These are phyloP conservation scores for Acrocephalus kingi DNA, from an alignment of 2,113 vertebrate genomes.

Conservation along the genomic window DNA sequence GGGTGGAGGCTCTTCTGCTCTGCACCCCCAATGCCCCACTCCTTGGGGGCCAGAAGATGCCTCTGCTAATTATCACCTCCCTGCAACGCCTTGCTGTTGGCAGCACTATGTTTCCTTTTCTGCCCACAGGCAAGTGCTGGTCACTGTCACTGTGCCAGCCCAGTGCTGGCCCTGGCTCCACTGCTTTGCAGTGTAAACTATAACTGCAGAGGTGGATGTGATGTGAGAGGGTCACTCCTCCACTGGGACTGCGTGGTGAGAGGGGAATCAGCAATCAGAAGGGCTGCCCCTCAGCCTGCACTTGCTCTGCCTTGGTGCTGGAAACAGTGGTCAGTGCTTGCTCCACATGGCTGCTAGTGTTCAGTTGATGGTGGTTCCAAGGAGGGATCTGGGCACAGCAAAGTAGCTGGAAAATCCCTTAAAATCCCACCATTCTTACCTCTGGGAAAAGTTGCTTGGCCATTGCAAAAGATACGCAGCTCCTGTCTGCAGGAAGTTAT, in stretches of 20 bases:
- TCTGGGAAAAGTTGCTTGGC: not conserved
- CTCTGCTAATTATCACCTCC: not conserved
- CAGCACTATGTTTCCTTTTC: not conserved
- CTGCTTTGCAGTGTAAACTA: rapidly evolving
- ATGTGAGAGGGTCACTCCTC: rapidly evolving
- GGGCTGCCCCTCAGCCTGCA: not conserved
- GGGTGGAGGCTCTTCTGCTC: not conserved
- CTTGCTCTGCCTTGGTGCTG: not conserved
- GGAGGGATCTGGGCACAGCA: not conserved
- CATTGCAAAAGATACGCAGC: not conserved
- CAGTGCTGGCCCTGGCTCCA: rapidly evolving
- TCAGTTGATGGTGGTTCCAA: not conserved
- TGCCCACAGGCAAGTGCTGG: not conserved
- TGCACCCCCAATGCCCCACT: rapidly evolving
- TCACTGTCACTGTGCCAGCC: not conserved
- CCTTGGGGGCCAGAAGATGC: not conserved
- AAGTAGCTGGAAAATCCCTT: not conserved
- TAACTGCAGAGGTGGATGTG: rapidly evolving
- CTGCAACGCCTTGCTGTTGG: not conserved
- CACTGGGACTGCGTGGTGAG: rapidly evolving
- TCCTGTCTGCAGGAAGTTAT: not conserved
- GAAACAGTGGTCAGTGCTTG: not conserved
- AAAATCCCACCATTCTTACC: rapidly evolving
- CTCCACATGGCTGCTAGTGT: rapidly evolving
- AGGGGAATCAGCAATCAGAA: rapidly evolving